These are phyloP conservation scores for Toxostoma redivivum DNA, from an alignment of 2,113 vertebrate species.

Conservation along the genomic window DNA sequence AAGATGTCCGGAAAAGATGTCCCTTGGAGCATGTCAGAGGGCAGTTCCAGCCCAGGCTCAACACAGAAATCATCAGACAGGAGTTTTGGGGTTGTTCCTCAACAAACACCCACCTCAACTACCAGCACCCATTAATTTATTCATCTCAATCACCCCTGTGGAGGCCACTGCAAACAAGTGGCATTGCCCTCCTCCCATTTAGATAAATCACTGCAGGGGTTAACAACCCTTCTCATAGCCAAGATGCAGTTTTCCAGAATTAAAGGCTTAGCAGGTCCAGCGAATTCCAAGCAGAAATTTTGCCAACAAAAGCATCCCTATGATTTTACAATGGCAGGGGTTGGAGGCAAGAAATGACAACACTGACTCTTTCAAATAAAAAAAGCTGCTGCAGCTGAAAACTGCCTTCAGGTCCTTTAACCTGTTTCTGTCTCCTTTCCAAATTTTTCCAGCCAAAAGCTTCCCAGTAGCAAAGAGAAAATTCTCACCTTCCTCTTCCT, in stretches of 20 bases:
- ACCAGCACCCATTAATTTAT: not conserved
- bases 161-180: accelerated
- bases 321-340: not conserved
- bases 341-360: not conserved
- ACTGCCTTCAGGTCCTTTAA: not conserved
- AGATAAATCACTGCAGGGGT: not conserved
- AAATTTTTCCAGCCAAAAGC: not conserved
- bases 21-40: not conserved
- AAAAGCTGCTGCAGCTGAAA: not conserved
- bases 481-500: not conserved
- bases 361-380: not conserved
- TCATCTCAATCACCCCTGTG: not conserved
- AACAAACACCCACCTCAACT: not conserved
- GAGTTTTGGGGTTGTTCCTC: not conserved
- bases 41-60: not conserved
- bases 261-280: not conserved
- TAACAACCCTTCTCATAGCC: not conserved
- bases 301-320: not conserved
- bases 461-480: not conserved
- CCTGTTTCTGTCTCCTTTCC: not conserved
- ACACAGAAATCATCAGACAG: not conserved
- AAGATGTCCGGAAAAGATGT: not conserved
- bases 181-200: not conserved
- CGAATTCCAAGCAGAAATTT: not conserved
- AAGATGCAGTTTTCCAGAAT: not conserved